Conservation (phyloP, 2,797 vertebrate species). For the Catharus ustulatus region DNA sequence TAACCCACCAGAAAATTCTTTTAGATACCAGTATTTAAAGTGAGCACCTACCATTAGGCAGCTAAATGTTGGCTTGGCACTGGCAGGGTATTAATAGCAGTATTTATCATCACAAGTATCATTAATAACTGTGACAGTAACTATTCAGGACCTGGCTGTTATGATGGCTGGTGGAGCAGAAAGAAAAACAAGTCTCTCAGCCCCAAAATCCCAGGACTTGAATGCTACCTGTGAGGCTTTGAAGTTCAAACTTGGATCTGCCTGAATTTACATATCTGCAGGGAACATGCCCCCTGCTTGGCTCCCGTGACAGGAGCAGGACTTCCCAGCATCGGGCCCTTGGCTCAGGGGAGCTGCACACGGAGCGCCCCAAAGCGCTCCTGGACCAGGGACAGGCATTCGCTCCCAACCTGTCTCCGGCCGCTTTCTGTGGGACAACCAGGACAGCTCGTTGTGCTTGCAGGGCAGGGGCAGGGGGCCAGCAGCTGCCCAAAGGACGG, state of each 20-base stretch:
- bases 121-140: neutral
- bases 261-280: neutral
- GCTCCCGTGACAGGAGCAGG: accelerated
- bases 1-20: neutral
- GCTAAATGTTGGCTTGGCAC: neutral
- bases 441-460: neutral
- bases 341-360: neutral
- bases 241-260: neutral
- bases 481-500: neutral
- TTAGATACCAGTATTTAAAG: neutral
- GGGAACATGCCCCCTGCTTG: accelerated
- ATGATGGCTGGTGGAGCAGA: neutral
- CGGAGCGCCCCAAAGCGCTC: neutral
- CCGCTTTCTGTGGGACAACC: neutral
- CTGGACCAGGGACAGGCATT: neutral
- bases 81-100: neutral
- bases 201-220: neutral
- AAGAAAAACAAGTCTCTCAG: neutral
- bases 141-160: neutral
- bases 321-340: accelerated
- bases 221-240: neutral
- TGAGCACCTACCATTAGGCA: neutral
- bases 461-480: neutral
- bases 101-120: neutral
- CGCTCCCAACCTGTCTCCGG: accelerated